Conservation (phyloP, 2,113 vertebrate genomes). For the Donacobius atricapilla region DNA sequence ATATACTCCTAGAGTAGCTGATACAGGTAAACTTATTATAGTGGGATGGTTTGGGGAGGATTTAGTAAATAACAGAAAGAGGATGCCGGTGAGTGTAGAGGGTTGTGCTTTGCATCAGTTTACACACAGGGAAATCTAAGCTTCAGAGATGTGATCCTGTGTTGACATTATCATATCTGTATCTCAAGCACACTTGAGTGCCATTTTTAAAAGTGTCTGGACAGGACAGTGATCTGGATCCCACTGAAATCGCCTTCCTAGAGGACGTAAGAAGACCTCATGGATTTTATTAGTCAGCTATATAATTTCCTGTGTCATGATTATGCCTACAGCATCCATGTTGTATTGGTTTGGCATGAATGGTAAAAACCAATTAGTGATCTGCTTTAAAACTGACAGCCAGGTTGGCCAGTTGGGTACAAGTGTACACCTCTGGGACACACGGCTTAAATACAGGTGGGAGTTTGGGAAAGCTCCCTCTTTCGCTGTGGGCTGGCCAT, state of each 20-base stretch:
- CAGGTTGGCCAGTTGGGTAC: too few species aligned
- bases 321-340: not conserved
- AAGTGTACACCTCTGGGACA: too few species aligned
- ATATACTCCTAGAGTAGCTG: not conserved
- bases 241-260: not conserved
- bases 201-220: not conserved
- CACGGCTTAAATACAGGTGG: too few species aligned
- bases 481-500: too few species aligned
- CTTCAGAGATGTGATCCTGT: not conserved
- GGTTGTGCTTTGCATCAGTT: not conserved
- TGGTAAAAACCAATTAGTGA: too few species aligned
- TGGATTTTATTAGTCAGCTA: not conserved
- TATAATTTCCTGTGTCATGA: not conserved
- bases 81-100: not conserved
- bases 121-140: not conserved
- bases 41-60: not conserved
- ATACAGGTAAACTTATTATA: not conserved
- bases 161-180: not conserved
- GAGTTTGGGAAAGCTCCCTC: too few species aligned
- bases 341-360: too few species aligned
- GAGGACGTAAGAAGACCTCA: not conserved
- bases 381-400: too few species aligned
- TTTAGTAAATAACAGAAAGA: not conserved
- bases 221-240: not conserved
- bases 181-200: not conserved